Conservation (phyloP, 37 sponge, comb jelly and placozoan genomes). For the Halisarca cf. caerulea region DNA sequence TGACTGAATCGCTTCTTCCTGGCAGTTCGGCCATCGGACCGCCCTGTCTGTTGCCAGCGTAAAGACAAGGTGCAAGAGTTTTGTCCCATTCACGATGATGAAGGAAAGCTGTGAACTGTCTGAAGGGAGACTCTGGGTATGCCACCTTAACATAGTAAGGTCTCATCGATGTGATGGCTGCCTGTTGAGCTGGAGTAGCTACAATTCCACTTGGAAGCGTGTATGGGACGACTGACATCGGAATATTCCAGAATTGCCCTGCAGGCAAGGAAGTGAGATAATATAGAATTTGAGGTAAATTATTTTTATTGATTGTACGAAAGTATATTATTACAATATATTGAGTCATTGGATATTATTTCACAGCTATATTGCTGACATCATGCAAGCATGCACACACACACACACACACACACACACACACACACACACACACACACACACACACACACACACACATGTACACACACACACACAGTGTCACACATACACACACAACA, state of each 20-base stretch:
- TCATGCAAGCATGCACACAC: too few species aligned
- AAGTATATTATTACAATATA: too few species aligned
- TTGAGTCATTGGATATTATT: too few species aligned
- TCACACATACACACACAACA: too few species aligned
- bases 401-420: too few species aligned
- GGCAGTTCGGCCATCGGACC: slow-evolving; percentile 34
- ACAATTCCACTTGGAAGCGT: not conserved
- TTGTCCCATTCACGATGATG: slow-evolving; percentile 62
- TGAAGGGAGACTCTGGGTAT: not conserved
- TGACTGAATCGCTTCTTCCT: slow-evolving; percentile 42
- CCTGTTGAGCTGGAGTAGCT: not conserved
- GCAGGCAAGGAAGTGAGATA: too few species aligned
- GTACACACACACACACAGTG: too few species aligned
- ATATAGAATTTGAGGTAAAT: too few species aligned
- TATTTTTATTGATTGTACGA: too few species aligned
- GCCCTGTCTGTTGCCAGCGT: slow-evolving; percentile 68
- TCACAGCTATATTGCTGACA: too few species aligned
- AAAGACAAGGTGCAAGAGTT: slow-evolving; percentile 45
- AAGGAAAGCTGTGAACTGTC: slow-evolving; percentile 49
- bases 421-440: too few species aligned
- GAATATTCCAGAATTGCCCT: slow-evolving; percentile 63
- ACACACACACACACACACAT: too few species aligned
- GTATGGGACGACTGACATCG: slow-evolving; percentile 38
- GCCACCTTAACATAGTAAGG: slow-evolving; percentile 55
- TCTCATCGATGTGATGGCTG: not conserved